These are phyloP conservation scores for Microctenopoma lineatum DNA, from an alignment of 2,797 vertebrate genomes.

Conservation along the genomic window DNA sequence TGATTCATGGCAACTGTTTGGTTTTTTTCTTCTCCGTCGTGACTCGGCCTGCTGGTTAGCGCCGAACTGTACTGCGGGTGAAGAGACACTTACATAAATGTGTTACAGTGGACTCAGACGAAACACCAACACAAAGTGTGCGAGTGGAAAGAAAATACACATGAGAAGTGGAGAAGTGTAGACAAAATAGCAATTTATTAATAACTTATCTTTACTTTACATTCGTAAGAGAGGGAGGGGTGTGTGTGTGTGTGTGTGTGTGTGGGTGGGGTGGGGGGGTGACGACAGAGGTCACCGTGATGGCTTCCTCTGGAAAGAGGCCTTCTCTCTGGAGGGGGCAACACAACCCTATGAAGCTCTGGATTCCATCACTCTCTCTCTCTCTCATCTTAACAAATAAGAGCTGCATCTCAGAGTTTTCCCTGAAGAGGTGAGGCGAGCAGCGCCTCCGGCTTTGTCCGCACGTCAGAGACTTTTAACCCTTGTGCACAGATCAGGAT, in stretches of 20 bases:
- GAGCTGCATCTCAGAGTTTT: conserved; percentile 86
- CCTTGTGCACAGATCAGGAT: conserved; percentile 52
- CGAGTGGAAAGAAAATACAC: conserved; percentile 30
- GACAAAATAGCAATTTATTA: conserved; percentile 99
- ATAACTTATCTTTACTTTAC: conserved; percentile 99
- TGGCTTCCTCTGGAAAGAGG: conserved; percentile 60
- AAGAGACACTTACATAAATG: conserved; percentile 57
- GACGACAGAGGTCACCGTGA: conserved; percentile 48
- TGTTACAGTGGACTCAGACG: conserved; percentile 38
- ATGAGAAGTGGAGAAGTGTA: conserved; percentile 79
- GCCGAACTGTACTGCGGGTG: conserved; percentile 11
- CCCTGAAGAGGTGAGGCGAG: conserved; percentile 90
- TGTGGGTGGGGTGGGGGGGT: conserved; percentile 60
- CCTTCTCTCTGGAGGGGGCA: conserved; percentile 48
- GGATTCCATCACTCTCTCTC: conserved; percentile 39
- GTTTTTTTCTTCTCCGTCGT: conserved; percentile 47
- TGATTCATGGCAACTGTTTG: conserved; percentile 42
- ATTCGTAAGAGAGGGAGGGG: conserved; percentile 88
- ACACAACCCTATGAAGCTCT: conserved; percentile 40
- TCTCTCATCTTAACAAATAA: conserved; percentile 63
- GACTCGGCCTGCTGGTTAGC: conserved; percentile 58
- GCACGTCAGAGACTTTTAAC: conserved; percentile 58
- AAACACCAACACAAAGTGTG: conserved; percentile 29
- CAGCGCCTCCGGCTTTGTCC: conserved; percentile 81
- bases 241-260: conserved; percentile 14